phyloP scores from a whole-genome alignment of 2,113 vertebrate species.

The Epinephelus fuscoguttatus region DNA sequence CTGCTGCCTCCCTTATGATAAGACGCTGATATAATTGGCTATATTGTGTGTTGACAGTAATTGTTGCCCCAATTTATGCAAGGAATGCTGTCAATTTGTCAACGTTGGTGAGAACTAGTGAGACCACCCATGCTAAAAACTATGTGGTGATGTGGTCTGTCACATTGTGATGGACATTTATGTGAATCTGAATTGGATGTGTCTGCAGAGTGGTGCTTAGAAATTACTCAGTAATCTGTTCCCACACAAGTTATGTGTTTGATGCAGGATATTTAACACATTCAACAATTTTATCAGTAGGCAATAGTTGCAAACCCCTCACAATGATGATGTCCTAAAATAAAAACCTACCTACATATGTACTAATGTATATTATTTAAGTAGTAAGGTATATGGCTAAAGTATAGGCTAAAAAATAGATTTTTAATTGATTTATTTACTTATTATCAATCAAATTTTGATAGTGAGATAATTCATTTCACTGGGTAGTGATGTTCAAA shows the following conservation, averaged over 20 bases:
- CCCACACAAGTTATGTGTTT: not conserved
- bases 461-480: no score
- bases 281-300: no score
- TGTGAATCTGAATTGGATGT: not conserved
- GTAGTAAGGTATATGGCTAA: no score
- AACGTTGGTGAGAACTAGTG: not conserved
- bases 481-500: no score
- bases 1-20: not conserved
- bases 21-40: not conserved
- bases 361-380: no score
- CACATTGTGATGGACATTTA: not conserved
- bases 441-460: no score
- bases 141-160: not conserved
- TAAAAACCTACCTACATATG: no score
- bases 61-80: constrained; percentile 31
- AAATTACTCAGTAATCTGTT: not conserved
- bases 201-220: not conserved
- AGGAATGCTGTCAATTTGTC: constrained; percentile 48
- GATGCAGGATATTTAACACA: not conserved
- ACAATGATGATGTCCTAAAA: no score
- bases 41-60: constrained; percentile 38
- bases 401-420: no score
- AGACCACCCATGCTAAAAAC: constrained; percentile 15
- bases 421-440: no score
- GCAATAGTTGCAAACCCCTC: no score